Evolutionary conservation across 2,888 invertebrate genomes (phyloP).

Genomic region (Axea sp.): DNA sequence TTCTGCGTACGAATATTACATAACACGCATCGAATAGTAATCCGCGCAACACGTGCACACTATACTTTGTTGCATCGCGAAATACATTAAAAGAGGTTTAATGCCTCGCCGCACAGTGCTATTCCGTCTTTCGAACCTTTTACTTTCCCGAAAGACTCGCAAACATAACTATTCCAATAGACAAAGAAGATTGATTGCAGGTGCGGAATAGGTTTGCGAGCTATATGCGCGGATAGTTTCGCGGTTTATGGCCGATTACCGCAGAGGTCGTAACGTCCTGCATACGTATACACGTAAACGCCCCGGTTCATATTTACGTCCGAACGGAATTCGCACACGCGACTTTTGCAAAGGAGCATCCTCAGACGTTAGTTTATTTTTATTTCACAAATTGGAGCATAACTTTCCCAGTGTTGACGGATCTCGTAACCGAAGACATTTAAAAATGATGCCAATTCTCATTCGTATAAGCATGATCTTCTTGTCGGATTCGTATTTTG

Average conservation of each 20-base stretch:
- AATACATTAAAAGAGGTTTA: constrained; percentile 58
- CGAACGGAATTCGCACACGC: constrained; percentile 30
- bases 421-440: background rate
- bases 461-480: no score
- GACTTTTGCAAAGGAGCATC: constrained; percentile 33
- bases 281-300: constrained; percentile 64
- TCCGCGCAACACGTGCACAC: constrained; percentile 39
- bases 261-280: constrained; percentile 65
- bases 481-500: no score
- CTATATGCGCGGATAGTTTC: constrained; percentile 67
- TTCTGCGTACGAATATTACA: constrained; percentile 45
- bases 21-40: constrained; percentile 53
- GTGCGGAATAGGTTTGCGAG: constrained; percentile 67
- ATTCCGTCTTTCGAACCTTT: constrained; percentile 61
- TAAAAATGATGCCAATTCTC: no score
- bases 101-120: constrained; percentile 49
- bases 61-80: constrained; percentile 51
- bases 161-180: constrained; percentile 71
- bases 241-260: constrained; percentile 74
- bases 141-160: constrained; percentile 65
- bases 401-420: constrained; percentile 21
- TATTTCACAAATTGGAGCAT: constrained; percentile 20
- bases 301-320: constrained; percentile 33
- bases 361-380: constrained; percentile 15
- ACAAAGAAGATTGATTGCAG: constrained; percentile 77